phyloP scores from a whole-genome alignment of 2,113 vertebrate species.

The Fulica atra region DNA sequence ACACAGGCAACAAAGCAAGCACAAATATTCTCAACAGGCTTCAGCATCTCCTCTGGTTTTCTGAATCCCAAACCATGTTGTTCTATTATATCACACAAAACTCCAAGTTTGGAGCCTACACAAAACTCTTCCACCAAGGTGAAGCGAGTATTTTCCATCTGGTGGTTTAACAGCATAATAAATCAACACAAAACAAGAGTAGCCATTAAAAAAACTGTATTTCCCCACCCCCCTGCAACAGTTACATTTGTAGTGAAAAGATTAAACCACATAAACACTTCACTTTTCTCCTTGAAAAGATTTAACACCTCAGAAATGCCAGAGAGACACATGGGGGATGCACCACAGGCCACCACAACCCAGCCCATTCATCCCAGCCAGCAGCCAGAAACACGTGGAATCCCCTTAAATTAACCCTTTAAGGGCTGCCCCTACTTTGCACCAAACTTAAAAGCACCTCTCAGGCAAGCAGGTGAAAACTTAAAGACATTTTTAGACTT shows the following conservation, averaged over 20 bases:
- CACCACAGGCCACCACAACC: not conserved
- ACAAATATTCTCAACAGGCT: not conserved
- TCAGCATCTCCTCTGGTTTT: not conserved
- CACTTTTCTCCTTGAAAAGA: conserved; percentile 28
- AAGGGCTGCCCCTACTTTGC: not conserved
- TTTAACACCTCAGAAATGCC: conserved; percentile 2
- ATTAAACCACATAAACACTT: conserved; percentile 45
- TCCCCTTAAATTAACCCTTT: not conserved
- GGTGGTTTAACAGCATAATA: not conserved
- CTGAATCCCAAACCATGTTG: not conserved
- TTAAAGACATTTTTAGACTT: not conserved
- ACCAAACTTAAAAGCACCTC: not conserved
- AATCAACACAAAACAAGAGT: conserved; percentile 6
- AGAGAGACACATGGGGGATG: not conserved
- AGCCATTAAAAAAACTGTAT: conserved; percentile 66
- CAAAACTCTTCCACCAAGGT: not conserved
- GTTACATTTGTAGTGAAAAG: conserved; percentile 47
- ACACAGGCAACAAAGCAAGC: not conserved
- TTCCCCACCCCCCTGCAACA: not conserved
- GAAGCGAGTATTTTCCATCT: not conserved
- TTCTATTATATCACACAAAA: not conserved
- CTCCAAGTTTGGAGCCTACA: not conserved
- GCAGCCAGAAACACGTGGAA: not conserved
- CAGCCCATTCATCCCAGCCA: not conserved
- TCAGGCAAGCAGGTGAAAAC: not conserved